Evolutionary conservation across 1,140 invertebrate species (phyloP).

Genomic region (Hylaeus volcanicus): DNA sequence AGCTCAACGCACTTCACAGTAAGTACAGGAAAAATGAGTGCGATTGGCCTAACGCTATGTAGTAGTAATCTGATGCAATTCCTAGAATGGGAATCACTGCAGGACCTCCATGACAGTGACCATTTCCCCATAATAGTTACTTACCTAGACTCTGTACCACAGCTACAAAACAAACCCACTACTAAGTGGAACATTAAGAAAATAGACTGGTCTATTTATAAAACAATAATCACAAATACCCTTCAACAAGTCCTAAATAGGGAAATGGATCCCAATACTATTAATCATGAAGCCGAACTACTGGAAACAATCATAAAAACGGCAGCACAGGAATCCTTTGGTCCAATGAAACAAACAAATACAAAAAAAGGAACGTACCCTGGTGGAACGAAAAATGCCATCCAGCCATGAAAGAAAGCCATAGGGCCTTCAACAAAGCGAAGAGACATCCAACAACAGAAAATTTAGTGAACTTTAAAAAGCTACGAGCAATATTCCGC

Average conservation of each 20-base stretch:
- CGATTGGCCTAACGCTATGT: slow-evolving; percentile 65
- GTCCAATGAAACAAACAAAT: slow-evolving; percentile 39
- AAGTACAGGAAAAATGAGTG: slow-evolving; percentile 54
- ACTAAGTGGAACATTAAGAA: slow-evolving; percentile 46
- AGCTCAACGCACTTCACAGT: slow-evolving; percentile 63
- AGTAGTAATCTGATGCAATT: slow-evolving; percentile 33
- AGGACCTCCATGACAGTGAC: slow-evolving; percentile 66
- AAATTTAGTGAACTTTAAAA: slow-evolving; percentile 33
- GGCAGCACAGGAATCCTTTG: slow-evolving; percentile 57
- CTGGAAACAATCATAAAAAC: slow-evolving; percentile 52
- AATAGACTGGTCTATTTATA: slow-evolving; percentile 61
- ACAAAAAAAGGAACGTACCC: slow-evolving; percentile 53
- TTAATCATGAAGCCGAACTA: slow-evolving; percentile 49
- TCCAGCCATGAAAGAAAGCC: slow-evolving; percentile 58
- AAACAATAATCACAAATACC: slow-evolving; percentile 44
- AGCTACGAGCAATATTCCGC: not conserved
- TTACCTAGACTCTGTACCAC: not conserved
- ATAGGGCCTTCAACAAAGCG: slow-evolving; percentile 57
- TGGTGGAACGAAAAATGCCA: slow-evolving; percentile 71
- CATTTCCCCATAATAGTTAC: slow-evolving; percentile 64
- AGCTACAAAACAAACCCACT: slow-evolving; percentile 23
- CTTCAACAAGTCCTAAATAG: slow-evolving; percentile 1
- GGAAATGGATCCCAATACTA: slow-evolving; percentile 19
- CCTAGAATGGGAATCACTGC: slow-evolving; percentile 64
- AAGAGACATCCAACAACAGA: slow-evolving; percentile 2